Percentiles rank a stretch among this genome's conserved stretches.
Evolutionary conservation across 2,797 vertebrate species (phyloP).

Genomic region (Micrastur ruficollis): DNA sequence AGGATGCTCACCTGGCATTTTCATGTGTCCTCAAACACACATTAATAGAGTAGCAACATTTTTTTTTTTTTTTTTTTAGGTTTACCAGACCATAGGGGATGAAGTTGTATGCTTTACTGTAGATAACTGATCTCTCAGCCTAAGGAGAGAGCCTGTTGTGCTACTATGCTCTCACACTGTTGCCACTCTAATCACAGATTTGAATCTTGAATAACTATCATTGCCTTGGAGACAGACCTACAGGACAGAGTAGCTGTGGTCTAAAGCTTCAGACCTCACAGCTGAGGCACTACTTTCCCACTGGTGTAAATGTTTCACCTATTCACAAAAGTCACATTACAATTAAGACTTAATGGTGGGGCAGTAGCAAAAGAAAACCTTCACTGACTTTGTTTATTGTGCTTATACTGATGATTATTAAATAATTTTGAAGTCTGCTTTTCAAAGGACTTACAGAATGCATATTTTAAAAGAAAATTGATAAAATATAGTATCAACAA

Average conservation of each 20-base stretch:
- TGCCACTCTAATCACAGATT: neutral
- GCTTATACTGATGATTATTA: neutral
- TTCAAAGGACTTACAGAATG: neutral
- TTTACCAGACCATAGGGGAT: neutral
- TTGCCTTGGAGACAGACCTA: neutral
- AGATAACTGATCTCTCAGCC: neutral
- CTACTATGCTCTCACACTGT: neutral
- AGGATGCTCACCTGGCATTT: neutral
- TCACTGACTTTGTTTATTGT: accelerated
- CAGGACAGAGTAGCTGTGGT: neutral
- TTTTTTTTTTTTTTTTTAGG: neutral
- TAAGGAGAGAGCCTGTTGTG: neutral
- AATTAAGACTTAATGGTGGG: neutral
- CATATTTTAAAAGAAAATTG: neutral
- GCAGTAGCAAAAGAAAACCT: neutral
- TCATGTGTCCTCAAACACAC: neutral
- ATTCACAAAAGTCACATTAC: neutral
- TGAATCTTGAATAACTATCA: neutral
- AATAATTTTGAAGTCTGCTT: neutral
- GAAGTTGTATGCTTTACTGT: neutral
- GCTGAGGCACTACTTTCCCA: neutral
- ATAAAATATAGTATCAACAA: neutral
- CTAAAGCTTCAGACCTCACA: neutral
- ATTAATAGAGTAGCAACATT: neutral
- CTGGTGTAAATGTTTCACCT: neutral